A percentile compares a stretch with the other conserved stretches of the same genome.
phyloP scores from a whole-genome alignment of 1,140 invertebrate genomes.

The Solen grandis region DNA sequence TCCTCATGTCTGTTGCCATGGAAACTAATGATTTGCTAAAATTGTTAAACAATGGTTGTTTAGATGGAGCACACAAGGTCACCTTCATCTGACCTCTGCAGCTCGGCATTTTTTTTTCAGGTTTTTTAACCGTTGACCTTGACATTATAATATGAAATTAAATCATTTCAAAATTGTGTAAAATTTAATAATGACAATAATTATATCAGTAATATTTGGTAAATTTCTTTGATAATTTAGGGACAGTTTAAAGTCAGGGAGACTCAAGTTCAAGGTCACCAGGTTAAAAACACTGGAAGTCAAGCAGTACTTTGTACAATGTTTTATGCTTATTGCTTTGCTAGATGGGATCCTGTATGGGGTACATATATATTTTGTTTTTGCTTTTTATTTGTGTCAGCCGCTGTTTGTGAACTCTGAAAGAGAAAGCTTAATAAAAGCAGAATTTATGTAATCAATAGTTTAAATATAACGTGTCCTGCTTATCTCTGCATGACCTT shows the following conservation, averaged over 20 bases:
- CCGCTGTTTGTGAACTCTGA: slow-evolving; percentile 45
- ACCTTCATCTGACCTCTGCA: too few relatives aligned
- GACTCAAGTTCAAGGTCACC: neutral
- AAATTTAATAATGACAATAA: neutral
- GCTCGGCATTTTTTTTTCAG: too few relatives aligned
- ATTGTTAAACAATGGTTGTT: too few relatives aligned
- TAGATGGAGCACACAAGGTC: too few relatives aligned
- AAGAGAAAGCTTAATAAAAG: slow-evolving; percentile 55
- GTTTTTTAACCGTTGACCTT: too few relatives aligned
- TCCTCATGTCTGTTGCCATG: too few relatives aligned
- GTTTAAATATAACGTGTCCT: slow-evolving; percentile 34
- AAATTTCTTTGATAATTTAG: neutral
- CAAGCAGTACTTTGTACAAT: neutral
- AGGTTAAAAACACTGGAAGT: neutral
- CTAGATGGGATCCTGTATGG: slow-evolving; percentile 50
- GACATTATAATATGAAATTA: too few relatives aligned
- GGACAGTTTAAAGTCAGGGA: neutral
- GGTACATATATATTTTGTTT: slow-evolving; percentile 48
- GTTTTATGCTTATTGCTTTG: slow-evolving; percentile 3
- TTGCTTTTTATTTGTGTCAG: slow-evolving; percentile 36
- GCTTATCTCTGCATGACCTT: slow-evolving; percentile 54
- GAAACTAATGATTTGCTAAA: too few relatives aligned
- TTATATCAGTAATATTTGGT: neutral
- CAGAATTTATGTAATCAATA: slow-evolving; percentile 47
- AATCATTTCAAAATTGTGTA: too few relatives aligned